Conservation (phyloP, 2,113 vertebrate species). For the Mustela nigripes region DNA sequence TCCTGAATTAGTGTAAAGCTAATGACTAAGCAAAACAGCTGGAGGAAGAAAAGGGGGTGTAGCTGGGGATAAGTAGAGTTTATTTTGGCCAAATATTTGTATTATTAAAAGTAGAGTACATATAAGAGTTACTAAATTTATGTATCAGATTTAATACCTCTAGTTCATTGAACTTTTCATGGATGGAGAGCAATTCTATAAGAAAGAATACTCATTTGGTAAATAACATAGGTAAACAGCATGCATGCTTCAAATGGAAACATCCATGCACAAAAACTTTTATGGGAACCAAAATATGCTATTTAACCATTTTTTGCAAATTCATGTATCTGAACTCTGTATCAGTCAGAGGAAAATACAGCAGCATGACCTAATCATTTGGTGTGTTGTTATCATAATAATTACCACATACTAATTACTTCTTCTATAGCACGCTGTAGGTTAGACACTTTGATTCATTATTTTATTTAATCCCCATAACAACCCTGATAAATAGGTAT, state of each 20-base stretch:
- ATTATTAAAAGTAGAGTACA: neutral
- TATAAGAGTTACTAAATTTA: neutral
- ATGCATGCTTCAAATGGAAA: neutral
- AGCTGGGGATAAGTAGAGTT: neutral
- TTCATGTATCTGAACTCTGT: neutral
- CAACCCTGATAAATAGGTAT: neutral
- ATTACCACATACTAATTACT: fast-evolving
- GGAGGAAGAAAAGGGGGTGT: neutral
- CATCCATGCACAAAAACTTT: too few species aligned
- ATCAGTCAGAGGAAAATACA: neutral
- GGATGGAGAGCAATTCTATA: neutral
- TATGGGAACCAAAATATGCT: neutral
- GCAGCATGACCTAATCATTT: neutral
- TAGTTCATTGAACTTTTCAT: neutral
- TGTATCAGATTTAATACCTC: neutral
- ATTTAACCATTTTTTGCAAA: neutral
- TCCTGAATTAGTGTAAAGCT: neutral
- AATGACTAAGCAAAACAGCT: neutral
- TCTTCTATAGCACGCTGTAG: neutral
- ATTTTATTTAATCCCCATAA: neutral
- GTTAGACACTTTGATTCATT: neutral
- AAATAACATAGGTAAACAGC: neutral
- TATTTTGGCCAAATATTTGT: neutral
- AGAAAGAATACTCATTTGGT: neutral
- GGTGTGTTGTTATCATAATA: too few species aligned